Conservation (phyloP, 2,797 vertebrate genomes). For the Pangasius sanitwongsei region DNA sequence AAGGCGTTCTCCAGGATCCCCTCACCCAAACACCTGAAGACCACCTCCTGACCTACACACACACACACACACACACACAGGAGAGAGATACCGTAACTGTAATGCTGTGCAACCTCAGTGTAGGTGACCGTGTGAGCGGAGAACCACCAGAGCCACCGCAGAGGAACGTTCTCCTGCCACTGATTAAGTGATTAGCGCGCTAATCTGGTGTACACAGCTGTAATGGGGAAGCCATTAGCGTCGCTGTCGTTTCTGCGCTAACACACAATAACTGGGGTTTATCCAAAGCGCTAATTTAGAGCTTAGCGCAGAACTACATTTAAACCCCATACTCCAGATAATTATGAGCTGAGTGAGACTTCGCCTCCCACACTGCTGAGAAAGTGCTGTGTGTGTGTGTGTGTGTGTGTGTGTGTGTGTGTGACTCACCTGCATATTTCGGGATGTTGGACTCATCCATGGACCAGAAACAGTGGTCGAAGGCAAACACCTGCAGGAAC, state of each 20-base stretch:
- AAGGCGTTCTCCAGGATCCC: constrained; percentile 99
- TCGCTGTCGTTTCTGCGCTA: background rate
- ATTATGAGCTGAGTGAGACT: constrained; percentile 29
- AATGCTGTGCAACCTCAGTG: background rate
- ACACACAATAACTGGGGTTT: constrained; percentile 13
- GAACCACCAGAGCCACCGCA: background rate
- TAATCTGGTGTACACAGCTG: background rate
- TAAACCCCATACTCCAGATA: constrained; percentile 4
- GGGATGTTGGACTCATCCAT: constrained; percentile 94
- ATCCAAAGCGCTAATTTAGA: constrained; percentile 13
- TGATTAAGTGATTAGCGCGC: background rate
- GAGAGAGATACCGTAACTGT: background rate
- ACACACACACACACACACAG: constrained; percentile 29
- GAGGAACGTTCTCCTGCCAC: background rate
- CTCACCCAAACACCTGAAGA: constrained; percentile 99
- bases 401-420: constrained; percentile 23
- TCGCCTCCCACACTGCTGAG: constrained; percentile 30
- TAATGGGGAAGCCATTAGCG: background rate
- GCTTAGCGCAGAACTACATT: constrained; percentile 1
- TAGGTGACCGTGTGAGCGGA: background rate
- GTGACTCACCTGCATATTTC: constrained; percentile 93
- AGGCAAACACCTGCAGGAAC: constrained; percentile 89
- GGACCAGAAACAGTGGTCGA: constrained; percentile 99
- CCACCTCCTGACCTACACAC: constrained; percentile 92
- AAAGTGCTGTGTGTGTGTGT: constrained; percentile 19